Base-by-base conservation (phyloP, 2,888 invertebrate species). In the Erebia ligea region DNA sequence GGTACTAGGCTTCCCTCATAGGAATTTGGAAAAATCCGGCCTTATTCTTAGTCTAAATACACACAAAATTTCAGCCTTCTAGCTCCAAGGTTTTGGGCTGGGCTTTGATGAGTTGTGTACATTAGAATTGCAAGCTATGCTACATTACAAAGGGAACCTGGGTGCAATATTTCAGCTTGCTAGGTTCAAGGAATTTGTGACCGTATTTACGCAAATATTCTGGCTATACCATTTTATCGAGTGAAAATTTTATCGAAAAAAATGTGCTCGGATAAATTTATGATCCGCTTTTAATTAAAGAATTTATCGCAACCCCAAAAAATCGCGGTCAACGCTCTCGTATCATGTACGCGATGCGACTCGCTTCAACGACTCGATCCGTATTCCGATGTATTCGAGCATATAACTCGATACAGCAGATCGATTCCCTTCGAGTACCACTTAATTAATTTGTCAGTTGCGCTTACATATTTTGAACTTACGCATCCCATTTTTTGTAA, bases 361-460 rank as follows among this genome's bases (percentile, higher is more conserved):
- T 70, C 72, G 68, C 68, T 59, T 67, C 71, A 72, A 59, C 69
- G 72, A 68, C 67, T 64, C 67, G 73, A 77, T 77, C 71, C 75
- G 70, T 71, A 62, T 76, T 76, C 72, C 62, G 34, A 75, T 58
- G 79, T 80, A 86, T 85, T 84, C 85, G 85, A 84, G 85, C 90
- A 85, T 85, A 80, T 86, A 87, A 91, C 84, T 79, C 83, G 87
- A 90, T 75, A 77, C 82, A 86, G 82, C 91, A 87, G 84, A 86
- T 87, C 88, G 88, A 91, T 90, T 87, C 84, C 82, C 80, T 84
- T 82, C 82, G 80, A 83, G 81, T 84, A 85, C 82, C 83, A 83
- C 86, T 88, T 89, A 86, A 90, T 90, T 89, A 89, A 89, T 88
- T 89, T 88, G 84, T 85, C 83, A 84, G 84, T 78, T 79, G 77